Conservation (phyloP, 2,888 invertebrate species). For the Polylopha cassiicola region DNA sequence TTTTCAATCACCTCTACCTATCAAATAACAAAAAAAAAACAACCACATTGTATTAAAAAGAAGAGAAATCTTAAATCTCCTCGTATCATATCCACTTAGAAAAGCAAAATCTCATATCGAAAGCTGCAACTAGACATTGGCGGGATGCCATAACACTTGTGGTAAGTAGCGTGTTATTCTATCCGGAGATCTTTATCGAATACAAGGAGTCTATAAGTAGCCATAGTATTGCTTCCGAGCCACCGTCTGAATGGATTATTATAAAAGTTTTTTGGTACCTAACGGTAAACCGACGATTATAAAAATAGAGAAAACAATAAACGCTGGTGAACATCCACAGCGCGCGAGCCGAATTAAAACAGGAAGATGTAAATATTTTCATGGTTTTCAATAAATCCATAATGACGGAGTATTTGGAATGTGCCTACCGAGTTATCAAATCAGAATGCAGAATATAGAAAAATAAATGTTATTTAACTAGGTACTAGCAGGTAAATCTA, state of each 20-base stretch:
- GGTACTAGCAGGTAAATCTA: no score
- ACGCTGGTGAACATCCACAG: no score
- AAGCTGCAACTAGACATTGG: constrained; percentile 12
- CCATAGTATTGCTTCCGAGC: constrained; percentile 10
- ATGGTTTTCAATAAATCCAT: constrained; percentile 4
- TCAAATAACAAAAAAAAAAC: no score
- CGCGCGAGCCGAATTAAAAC: no score
- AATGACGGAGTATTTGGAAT: constrained; percentile 1
- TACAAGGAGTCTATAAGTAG: constrained; percentile 2
- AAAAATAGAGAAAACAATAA: no score
- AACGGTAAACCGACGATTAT: no score
- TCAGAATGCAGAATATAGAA: no score
- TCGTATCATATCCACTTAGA: constrained; percentile 6
- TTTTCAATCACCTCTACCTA: no score
- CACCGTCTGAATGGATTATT: constrained; percentile 1
- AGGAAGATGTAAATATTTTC: constrained; percentile 12
- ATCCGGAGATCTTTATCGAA: constrained; percentile 16
- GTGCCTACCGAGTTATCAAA: neutral
- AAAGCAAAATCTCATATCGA: constrained; percentile 13
- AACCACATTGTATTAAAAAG: neutral
- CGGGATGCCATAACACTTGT: constrained; percentile 18
- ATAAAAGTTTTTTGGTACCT: constrained; percentile 7
- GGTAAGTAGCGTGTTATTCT: constrained; percentile 18
- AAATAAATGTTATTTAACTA: constrained; percentile 5
- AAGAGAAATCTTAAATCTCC: neutral